phyloP scores from a whole-genome alignment of 2,113 vertebrate species.

The Seriola rivoliana region DNA sequence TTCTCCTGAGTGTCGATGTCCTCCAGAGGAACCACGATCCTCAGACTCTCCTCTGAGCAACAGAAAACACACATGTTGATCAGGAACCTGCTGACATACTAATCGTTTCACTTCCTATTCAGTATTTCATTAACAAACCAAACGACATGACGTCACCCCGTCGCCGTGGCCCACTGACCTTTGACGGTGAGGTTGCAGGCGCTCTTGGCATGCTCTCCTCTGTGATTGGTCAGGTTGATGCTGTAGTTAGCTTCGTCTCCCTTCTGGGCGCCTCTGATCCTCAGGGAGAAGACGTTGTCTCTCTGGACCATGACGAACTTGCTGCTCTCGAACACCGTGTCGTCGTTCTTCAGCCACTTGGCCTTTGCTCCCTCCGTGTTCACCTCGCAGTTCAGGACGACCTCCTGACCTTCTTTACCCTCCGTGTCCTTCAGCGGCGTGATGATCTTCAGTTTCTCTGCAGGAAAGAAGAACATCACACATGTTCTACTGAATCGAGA shows the following conservation, averaged over 20 bases:
- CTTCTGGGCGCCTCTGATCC: constrained; percentile 91
- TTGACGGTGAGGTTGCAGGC: constrained; percentile 89
- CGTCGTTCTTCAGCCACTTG: constrained; percentile 96
- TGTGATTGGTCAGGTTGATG: constrained; percentile 90
- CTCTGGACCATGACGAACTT: constrained; percentile 95
- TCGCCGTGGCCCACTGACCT: constrained; percentile 81
- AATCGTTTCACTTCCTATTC: no score
- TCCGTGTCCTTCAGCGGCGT: constrained; percentile 94
- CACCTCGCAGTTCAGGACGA: constrained; percentile 96
- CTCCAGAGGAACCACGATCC: constrained; percentile 92
- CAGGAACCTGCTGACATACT: no score
- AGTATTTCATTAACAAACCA: no score
- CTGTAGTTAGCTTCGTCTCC: constrained; percentile 90
- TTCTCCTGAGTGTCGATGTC: constrained; percentile 98
- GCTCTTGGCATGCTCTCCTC: constrained; percentile 92
- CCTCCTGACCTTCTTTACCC: constrained; percentile 91
- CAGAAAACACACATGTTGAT: background rate
- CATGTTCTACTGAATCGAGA: background rate
- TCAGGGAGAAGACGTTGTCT: constrained; percentile 93
- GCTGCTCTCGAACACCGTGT: constrained; percentile 94
- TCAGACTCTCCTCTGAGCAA: constrained; percentile 93
- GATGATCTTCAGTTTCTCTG: constrained; percentile 96
- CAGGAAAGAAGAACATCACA: constrained; percentile 5
- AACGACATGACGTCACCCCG: no score
- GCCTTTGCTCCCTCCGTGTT: constrained; percentile 97